These are phyloP conservation scores for Dione juno DNA, from an alignment of 2,888 invertebrate species.

Conservation along the genomic window DNA sequence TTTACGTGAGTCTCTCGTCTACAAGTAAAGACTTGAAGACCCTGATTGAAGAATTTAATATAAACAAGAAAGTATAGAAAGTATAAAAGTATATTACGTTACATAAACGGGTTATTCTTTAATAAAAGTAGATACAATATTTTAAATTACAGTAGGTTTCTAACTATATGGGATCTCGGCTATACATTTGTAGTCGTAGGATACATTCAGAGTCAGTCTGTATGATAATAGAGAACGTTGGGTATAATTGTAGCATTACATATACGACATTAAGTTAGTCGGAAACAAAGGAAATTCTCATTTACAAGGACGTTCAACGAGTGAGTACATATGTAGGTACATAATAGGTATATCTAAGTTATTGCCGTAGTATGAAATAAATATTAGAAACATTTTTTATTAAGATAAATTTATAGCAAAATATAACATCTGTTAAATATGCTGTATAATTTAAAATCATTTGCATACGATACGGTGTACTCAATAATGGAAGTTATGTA, in stretches of 20 bases:
- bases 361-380: background rate
- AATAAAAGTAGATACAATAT: background rate
- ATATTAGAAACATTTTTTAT: background rate
- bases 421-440: background rate
- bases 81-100: too few species aligned
- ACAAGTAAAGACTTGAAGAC: too few species aligned
- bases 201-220: conserved; percentile 33
- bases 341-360: background rate
- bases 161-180: conserved; percentile 15
- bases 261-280: conserved; percentile 28
- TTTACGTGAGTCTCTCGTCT: too few species aligned
- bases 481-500: background rate
- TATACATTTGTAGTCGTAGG: conserved; percentile 38
- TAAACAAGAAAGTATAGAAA: too few species aligned
- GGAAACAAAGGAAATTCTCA: conserved; percentile 34
- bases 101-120: background rate
- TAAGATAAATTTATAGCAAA: background rate
- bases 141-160: background rate
- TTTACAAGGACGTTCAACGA: conserved; percentile 19
- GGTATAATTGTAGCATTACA: conserved; percentile 41
- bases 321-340: background rate
- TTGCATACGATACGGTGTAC: background rate
- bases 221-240: conserved; percentile 42
- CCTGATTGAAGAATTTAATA: too few species aligned
- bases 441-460: background rate